Evolutionary conservation across 2,888 invertebrate species (phyloP), one percentile per base, ranked within the genome.

Genomic region (Hyppa rectilinea): DNA sequence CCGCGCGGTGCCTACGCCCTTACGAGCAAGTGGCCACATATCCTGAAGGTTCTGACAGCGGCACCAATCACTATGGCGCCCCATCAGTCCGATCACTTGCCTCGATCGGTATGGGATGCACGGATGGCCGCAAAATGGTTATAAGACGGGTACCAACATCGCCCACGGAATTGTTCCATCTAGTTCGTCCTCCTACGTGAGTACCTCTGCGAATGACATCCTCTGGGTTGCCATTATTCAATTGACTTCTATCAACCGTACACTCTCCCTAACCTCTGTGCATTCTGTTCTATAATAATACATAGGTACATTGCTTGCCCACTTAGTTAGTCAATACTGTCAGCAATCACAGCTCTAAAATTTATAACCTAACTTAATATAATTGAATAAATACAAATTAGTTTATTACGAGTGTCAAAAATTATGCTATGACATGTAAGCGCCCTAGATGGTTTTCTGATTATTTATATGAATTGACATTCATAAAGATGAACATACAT

Each of bases 81-180:
- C 97, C 97, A 43, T 98, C 98, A 43, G 97, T 98, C 79, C 96
- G 98, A 80, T 98, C 98, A 58, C 96, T 98, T 86, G 98, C 98
- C 69, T 98, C 98, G 62, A 98, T 98, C 84, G 98, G 98, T 62
- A 97, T 98, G 97, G 98, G 98, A 43, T 98, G 98, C 78, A 98
- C 98, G 52, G 98, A 98, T 93, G 98, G 98, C 58, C 97, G 97
- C 86, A 98, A 98, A 95, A 97, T 98, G 96, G 98, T 98, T 86
- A 98, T 98, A 86, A 96, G 97, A 87, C 96, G 98, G 89, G 98
- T 98, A 84, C 98, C 98, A 70, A 98, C 98, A 64, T 98, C 98
- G 83, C 98, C 98, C 71, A 97, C 97, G 83, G 98, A 98, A 95
- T 96, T 98, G 84, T 97, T 98, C 91, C 98, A 97, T 95, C 97